phyloP scores from a whole-genome alignment of 2,888 invertebrate genomes.

The Exocentrus adspersus region DNA sequence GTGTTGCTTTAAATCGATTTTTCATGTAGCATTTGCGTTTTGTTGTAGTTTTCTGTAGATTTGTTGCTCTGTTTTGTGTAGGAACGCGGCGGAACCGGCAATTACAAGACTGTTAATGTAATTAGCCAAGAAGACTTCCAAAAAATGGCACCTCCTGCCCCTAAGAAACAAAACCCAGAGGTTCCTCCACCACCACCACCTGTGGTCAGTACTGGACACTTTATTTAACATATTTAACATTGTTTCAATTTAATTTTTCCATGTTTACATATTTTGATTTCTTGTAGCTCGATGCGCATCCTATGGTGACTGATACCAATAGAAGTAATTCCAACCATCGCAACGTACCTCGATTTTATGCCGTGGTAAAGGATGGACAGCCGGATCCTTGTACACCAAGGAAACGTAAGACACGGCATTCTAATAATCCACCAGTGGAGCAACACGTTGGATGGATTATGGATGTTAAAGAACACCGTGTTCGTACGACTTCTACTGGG shows the following conservation, averaged over 20 bases:
- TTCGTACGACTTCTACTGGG: constrained; percentile 82
- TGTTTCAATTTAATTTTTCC: background rate
- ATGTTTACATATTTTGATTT: background rate
- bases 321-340: constrained; percentile 54
- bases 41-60: background rate
- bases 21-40: background rate
- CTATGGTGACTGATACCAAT: constrained; percentile 33
- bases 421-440: constrained; percentile 92
- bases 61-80: constrained; percentile 43
- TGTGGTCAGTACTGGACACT: no score
- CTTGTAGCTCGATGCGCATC: constrained; percentile 35
- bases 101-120: constrained; percentile 87
- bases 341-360: constrained; percentile 90
- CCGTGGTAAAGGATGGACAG: constrained; percentile 83
- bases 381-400: constrained; percentile 76
- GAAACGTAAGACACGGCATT: constrained; percentile 92
- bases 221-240: no score
- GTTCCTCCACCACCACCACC: constrained; percentile 87
- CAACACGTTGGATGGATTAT: constrained; percentile 98
- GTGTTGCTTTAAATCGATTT: no score
- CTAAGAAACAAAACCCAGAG: constrained; percentile 75
- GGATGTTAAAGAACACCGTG: constrained; percentile 86
- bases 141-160: constrained; percentile 75
- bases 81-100: constrained; percentile 66
- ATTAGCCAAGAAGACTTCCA: constrained; percentile 91